Conservation (phyloP, 2,113 vertebrate species). For the Larimichthys polyactis region DNA sequence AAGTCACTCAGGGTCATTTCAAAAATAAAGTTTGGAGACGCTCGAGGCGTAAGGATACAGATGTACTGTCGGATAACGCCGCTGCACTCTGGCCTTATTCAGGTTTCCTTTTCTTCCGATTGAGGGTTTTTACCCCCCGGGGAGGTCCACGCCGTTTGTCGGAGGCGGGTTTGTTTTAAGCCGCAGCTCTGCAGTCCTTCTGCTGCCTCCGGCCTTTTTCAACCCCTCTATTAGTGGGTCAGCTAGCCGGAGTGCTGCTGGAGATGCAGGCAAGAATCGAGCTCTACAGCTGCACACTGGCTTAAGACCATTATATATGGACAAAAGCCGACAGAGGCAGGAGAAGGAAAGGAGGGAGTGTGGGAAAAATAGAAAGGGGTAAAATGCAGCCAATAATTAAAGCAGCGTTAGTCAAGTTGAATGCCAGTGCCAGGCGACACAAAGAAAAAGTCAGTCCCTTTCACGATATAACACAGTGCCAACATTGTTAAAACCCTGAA, state of each 20-base stretch:
- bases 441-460: slow-evolving; percentile 37
- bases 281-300: slow-evolving; percentile 51
- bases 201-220: slow-evolving; percentile 53
- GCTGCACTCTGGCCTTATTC: slow-evolving; percentile 27
- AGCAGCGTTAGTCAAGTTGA: slow-evolving; percentile 58
- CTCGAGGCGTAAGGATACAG: not conserved
- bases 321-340: slow-evolving; percentile 49
- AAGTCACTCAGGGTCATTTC: slow-evolving; percentile 51
- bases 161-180: slow-evolving; percentile 50
- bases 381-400: slow-evolving; percentile 63
- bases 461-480: slow-evolving; percentile 31
- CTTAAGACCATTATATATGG: slow-evolving; percentile 39
- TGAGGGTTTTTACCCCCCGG: slow-evolving; percentile 15
- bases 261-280: slow-evolving; percentile 39
- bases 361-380: slow-evolving; percentile 46
- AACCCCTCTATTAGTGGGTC: slow-evolving; percentile 68
- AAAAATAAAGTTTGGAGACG: slow-evolving; percentile 35
- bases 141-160: slow-evolving; percentile 35
- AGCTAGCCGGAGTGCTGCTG: slow-evolving; percentile 51
- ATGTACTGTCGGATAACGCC: slow-evolving; percentile 12
- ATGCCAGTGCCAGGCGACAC: slow-evolving; percentile 38
- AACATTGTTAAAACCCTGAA: slow-evolving; percentile 16
- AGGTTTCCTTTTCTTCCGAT: slow-evolving; percentile 36
- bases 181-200: slow-evolving; percentile 57
- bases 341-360: slow-evolving; percentile 6